These are phyloP conservation scores for Haplochromis burtoni DNA, from an alignment of 2,113 vertebrate species.

Conservation along the genomic window DNA sequence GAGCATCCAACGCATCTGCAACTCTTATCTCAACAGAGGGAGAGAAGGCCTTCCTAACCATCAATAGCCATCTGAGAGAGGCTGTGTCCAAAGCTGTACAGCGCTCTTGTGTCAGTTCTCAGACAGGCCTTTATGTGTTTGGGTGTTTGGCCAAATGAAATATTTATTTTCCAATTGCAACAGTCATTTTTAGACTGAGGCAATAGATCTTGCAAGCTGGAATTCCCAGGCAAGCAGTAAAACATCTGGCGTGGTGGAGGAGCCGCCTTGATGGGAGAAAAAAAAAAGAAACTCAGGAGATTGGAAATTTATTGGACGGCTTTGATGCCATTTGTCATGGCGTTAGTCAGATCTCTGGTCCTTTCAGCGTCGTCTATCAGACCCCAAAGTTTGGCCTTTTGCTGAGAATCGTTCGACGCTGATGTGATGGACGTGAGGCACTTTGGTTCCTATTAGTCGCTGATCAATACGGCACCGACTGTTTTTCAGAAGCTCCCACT, in stretches of 20 bases:
- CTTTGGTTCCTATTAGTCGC: not conserved
- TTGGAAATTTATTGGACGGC: not conserved
- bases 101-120: slow-evolving; percentile 14
- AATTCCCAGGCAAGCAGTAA: slow-evolving; percentile 22
- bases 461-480: not conserved
- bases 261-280: not conserved
- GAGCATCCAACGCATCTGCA: not conserved
- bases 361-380: not conserved
- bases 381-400: not conserved
- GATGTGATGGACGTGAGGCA: not conserved
- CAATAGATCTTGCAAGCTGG: slow-evolving; percentile 24
- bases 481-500: not conserved
- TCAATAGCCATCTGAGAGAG: not conserved
- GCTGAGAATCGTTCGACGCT: not conserved
- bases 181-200: slow-evolving; percentile 31
- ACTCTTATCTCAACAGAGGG: not conserved
- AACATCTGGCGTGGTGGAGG: slow-evolving; percentile 33
- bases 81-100: not conserved
- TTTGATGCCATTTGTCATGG: not conserved
- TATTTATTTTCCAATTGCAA: slow-evolving; percentile 46
- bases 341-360: not conserved
- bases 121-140: not conserved
- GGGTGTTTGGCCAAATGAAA: slow-evolving; percentile 38
- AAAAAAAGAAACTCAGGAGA: not conserved
- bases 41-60: not conserved